Evolutionary conservation across 2,113 vertebrate genomes (phyloP), one percentile per base, ranked within the genome.

Genomic region (Pelvicachromis taeniatus): DNA sequence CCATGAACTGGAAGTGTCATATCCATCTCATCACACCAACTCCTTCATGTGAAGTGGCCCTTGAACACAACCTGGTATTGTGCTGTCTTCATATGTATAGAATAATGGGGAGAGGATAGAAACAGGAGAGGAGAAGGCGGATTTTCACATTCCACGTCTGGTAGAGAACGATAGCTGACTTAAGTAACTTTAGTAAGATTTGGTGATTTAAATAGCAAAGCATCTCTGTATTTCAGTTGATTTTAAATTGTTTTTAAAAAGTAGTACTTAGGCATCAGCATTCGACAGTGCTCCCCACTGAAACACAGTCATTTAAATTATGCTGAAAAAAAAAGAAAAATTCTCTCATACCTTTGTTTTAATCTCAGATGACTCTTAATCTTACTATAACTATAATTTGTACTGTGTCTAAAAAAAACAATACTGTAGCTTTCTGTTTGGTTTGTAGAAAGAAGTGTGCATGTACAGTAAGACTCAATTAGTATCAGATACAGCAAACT

Each of bases 11-110:
- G 2, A 56, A 12, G 77, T 84, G 85, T 90, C 84, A 80, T 63
- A 63, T 87, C 73, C 83, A 87, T 84, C 81, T 88, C 83, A 87
- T 88, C 91, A 85, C 79, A 23, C 21, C 13, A n/a, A 61, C 78
- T 80, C 53, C 77, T 82, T 65, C 9, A 48, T 55, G 68, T 48
- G 65, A 82, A 26, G 19, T 26, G 81, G 82, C 85, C 81, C 83
- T 87, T 87, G 81, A 90, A 85, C 61, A 59, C 45, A 85, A 9
- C 80, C 33, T 54, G 53, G n/a, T 54, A 54, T 55, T 12, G 10
- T 13, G 21, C 80, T 23, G 48, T 7, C 42, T 70, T 63, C 40
- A 29, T 17, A 42, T 83, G 61, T 80, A 48, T 55, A 73, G 63
- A 80, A 50, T 65, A 82, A 81, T 70, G 78, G 63, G 33, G 35